A percentile compares a stretch with the other conserved stretches of the same genome.
Evolutionary conservation across 2,888 invertebrate genomes (phyloP).

Genomic region (Agonum fuliginosum): DNA sequence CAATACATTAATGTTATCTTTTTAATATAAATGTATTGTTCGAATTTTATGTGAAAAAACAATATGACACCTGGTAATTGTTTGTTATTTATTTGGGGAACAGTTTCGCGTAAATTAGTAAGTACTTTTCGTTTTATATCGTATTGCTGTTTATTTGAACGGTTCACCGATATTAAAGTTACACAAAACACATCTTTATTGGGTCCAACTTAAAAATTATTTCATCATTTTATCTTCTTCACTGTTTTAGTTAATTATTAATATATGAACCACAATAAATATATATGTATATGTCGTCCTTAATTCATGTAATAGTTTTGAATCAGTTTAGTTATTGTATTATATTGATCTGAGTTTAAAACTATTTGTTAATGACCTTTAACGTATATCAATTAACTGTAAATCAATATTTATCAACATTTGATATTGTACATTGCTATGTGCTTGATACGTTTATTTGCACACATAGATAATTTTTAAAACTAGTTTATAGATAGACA

Average conservation of each 20-base stretch:
- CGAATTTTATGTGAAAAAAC: conserved; percentile 28
- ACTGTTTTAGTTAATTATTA: conserved; percentile 36
- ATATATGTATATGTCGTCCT: conserved; percentile 56
- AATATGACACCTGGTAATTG: neutral
- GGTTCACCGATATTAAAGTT: conserved; percentile 22
- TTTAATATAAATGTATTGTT: conserved; percentile 3
- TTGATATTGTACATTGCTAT: conserved; percentile 61
- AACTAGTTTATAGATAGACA: conserved; percentile 62
- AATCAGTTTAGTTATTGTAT: conserved; percentile 56
- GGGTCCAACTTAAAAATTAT: conserved; percentile 57
- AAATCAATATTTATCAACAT: conserved; percentile 60
- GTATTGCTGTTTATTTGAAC: conserved; percentile 13
- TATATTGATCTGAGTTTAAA: conserved; percentile 56
- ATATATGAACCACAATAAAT: conserved; percentile 41
- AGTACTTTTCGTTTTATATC: neutral
- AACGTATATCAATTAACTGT: conserved; percentile 59
- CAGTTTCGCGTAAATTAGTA: neutral
- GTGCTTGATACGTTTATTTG: conserved; percentile 65
- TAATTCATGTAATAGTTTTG: conserved; percentile 49
- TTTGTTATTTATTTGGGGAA: conserved; percentile 7
- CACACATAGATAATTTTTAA: conserved; percentile 65
- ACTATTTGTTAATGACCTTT: conserved; percentile 53
- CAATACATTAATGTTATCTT: neutral
- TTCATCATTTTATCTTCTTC: conserved; percentile 41
- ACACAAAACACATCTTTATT: conserved; percentile 58